Evolutionary conservation across 2,113 vertebrate species (phyloP), one percentile per base, ranked within the genome.

Genomic region (Nesogale talazaci): DNA sequence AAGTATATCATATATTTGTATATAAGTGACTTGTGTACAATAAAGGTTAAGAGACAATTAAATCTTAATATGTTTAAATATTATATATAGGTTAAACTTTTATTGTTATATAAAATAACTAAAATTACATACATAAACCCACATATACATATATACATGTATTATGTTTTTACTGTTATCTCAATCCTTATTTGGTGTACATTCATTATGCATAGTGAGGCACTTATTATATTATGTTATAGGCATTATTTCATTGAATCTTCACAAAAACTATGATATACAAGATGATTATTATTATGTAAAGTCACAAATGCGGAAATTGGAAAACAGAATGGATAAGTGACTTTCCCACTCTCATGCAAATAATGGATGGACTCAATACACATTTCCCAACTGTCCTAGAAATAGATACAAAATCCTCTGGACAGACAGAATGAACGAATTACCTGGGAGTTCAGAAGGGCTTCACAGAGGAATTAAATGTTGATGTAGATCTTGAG

Each of bases 221-320:
- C 46, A 52, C 46, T 52, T 52, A 52, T 52, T 52, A 52, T 52
- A 19, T 46, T 86, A 61, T 8, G 90, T 85, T 83, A 9, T 16
- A 93, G 56, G 85, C 12, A 75, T 85, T 88, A 92, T 93, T 34
- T 84, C 34, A 89, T 74, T 94, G 34, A 65, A 0, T 84, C 52
- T 11, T 65, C 52, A 57, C 70, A 83, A 56, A 1, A 79, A n/a
- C 12, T 75, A n/a, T 29, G 59, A 61, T 56, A 3, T 70, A 81
- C 23, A n/a, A n/a, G n/a, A 10, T 86, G 10, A 57, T 67, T 79
- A 52, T 61, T 91, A 61, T 67, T 89, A 6, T 31, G 6, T 9
- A 20, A 90, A 20, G 78, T 91, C 72, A 80, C 27, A 88, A 78
- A 52, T 69, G 36, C 20, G 6, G 15, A 20, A 74, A 74, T 15